A percentile compares a stretch with the other conserved stretches of the same genome.
Conservation (phyloP, 2,113 vertebrate genomes). For the Mystacornis crossleyi region DNA sequence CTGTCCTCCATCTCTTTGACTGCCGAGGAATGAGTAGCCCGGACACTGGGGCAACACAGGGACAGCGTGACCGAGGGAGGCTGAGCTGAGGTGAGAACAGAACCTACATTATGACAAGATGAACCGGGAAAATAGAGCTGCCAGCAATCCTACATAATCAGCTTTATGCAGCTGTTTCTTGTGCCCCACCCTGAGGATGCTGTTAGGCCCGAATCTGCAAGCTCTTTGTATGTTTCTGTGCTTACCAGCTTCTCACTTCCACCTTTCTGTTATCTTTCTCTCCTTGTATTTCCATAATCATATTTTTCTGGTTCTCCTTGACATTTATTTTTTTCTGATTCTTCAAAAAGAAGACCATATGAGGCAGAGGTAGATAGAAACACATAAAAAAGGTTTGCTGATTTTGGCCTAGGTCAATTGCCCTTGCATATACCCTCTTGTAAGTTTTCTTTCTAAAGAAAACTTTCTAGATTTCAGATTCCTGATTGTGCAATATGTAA, state of each 20-base stretch:
- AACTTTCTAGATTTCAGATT: not conserved
- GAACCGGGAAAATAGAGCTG: not conserved
- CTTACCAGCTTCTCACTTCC: not conserved
- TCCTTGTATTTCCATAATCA: not conserved
- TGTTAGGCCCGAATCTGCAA: not conserved
- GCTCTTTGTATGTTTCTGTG: not conserved
- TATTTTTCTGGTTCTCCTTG: not conserved
- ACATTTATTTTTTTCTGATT: not conserved
- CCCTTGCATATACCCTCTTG: not conserved
- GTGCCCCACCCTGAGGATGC: not conserved
- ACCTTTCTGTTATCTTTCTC: not conserved
- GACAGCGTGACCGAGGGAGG: accelerated
- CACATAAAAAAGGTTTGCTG: not conserved
- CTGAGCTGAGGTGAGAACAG: not conserved
- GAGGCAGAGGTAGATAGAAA: not conserved
- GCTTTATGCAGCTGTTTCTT: not conserved
- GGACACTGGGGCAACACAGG: not conserved
- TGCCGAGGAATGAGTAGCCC: not conserved
- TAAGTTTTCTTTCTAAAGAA: not conserved
- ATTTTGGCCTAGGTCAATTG: not conserved
- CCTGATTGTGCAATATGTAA: not conserved
- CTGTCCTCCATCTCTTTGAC: not conserved
- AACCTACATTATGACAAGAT: not conserved
- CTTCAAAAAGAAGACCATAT: not conserved
- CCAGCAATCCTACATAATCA: not conserved